Evolutionary conservation across 2,113 vertebrate species (phyloP).

Genomic region (Chloropsis cyanopogon): DNA sequence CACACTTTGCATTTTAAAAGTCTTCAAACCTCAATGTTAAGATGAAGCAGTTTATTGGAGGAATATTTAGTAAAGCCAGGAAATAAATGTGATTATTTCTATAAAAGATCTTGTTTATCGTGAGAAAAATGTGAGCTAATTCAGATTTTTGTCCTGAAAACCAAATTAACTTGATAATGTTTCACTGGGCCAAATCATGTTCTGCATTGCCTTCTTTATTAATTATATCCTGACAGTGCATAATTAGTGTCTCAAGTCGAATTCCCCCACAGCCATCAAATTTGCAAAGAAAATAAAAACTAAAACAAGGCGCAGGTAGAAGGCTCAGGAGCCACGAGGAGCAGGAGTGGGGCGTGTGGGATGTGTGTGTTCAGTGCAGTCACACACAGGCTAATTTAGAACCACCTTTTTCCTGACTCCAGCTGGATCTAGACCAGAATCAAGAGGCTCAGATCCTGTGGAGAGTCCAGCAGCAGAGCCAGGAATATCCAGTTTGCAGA

Average conservation of each 20-base stretch:
- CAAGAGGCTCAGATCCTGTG: not conserved
- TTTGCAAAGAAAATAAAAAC: not conserved
- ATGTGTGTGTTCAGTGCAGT: not conserved
- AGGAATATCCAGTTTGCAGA: not conserved
- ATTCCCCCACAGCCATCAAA: not conserved
- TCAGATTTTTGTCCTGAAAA: not conserved
- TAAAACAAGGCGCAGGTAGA: not conserved
- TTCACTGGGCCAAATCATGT: not conserved
- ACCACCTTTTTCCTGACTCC: not conserved
- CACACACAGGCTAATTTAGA: not conserved
- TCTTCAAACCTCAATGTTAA: not conserved
- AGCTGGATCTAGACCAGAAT: not conserved
- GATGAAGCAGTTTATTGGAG: not conserved
- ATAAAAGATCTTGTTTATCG: not conserved
- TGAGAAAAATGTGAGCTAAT: not conserved
- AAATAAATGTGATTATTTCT: not conserved
- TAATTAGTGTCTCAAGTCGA: not conserved
- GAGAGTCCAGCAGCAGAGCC: not conserved
- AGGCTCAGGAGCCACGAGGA: not conserved
- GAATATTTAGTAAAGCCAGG: not conserved
- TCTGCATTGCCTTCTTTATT: not conserved
- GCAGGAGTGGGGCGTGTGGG: rapidly evolving
- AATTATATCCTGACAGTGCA: not conserved
- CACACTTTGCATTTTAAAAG: not conserved
- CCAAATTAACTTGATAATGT: not conserved